Base-by-base conservation (phyloP, 2,113 vertebrate genomes). In the Etia nguti region DNA sequence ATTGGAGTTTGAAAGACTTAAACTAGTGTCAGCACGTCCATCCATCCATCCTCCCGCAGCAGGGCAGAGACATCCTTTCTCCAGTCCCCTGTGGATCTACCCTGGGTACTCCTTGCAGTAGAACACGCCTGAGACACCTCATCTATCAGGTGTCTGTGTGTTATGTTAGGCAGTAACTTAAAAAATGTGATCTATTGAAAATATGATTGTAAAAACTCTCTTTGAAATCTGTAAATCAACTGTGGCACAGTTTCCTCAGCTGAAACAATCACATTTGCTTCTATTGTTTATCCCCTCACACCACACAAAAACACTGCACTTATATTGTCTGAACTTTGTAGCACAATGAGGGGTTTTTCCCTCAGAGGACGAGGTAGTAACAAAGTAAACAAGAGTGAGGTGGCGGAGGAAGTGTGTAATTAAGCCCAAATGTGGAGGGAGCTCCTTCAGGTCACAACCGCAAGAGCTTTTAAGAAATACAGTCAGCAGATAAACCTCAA, bases 361-460 rank as follows among this genome's bases (percentile, higher is more conserved):
- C 84, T 46, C 83, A 31, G 90, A 86, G 90, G 80, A 36, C 1
- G 36, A 13, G 36, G 4, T 48, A 38, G 59, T 81, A 88, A 89
- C 24, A 31, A 80, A 16, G 83, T 15, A 90, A 94, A 93, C 90
- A 91, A 89, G 81, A 57, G 22, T 24, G 50, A 55, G 83, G 46
- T 75, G 29, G 79, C 16, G 16, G 38, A 55, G 88, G 89, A 92
- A 79, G 86, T 22, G 77, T 54, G 88, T 85, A 91, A 95, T 95
- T 91, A 93, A 84, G 46, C 34, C 50, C 54, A 31, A 62, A 82
- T 6, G 11, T 82, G 54, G 10, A 46, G 48, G 18, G 6, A 38
- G 18, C 22, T 13, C 22, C 29, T 79, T 7, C 83, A 86, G 8
- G 34, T 31, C 18, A 31, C 50, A 77, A 22, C 52, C 52, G 4